Evolutionary conservation across 2,888 invertebrate species (phyloP).

Genomic region (Cephalotes varians): DNA sequence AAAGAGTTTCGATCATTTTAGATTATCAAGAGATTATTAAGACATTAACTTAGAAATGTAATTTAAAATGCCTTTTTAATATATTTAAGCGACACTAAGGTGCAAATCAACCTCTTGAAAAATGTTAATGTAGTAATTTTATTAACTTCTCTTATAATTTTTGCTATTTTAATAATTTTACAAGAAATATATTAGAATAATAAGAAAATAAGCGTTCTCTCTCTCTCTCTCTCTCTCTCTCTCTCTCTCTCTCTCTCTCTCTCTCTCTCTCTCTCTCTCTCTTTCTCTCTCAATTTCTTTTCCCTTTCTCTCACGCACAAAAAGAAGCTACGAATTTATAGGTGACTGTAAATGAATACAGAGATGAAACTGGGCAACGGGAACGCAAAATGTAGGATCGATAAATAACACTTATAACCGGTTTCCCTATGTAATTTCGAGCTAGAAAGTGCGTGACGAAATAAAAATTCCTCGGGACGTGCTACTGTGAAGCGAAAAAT

Average conservation of each 20-base stretch:
- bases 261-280: too few relatives aligned
- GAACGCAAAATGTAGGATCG: conserved; percentile 48
- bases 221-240: neutral
- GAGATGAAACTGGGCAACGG: conserved; percentile 46
- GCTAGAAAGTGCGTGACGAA: conserved; percentile 42
- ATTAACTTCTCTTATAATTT: neutral
- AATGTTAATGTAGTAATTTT: conserved; percentile 9
- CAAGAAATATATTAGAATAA: neutral
- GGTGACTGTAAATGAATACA: conserved; percentile 2
- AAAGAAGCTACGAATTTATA: conserved; percentile 21
- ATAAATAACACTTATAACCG: conserved; percentile 48
- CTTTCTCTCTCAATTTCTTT: neutral
- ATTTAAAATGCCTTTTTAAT: neutral
- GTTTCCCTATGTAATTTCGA: conserved; percentile 43
- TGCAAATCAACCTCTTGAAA: neutral
- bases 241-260: neutral
- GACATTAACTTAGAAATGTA: neutral
- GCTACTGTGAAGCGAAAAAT: neutral
- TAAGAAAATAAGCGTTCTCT: neutral
- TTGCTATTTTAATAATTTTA: neutral
- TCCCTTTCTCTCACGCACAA: neutral
- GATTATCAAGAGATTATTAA: neutral
- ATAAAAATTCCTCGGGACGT: conserved; percentile 31
- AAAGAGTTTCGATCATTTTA: conserved; percentile 47
- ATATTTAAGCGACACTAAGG: neutral